Conservation (phyloP, 35 echinoderm and acorn worm genomes). For the Eucidaris tribuloides region DNA sequence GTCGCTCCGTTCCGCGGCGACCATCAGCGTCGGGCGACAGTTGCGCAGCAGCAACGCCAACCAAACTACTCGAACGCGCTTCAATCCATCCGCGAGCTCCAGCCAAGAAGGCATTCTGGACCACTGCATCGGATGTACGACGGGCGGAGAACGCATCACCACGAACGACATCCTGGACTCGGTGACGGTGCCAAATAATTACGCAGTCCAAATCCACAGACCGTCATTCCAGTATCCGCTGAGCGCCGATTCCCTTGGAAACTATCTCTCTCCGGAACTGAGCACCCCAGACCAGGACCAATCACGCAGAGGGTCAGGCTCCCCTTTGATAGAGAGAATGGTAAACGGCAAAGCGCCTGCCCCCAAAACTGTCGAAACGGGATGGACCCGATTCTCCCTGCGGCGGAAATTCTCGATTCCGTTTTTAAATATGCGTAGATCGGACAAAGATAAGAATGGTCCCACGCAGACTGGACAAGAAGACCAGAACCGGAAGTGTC, state of each 20-base stretch:
- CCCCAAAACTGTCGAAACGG: not conserved
- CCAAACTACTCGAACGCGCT: not conserved
- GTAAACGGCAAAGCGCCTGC: not conserved
- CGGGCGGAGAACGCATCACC: not conserved
- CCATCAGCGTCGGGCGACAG: conserved; percentile 44
- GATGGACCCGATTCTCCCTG: conserved; percentile 6
- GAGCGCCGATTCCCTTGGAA: not conserved
- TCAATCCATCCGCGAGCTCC: not conserved
- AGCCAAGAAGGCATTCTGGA: conserved; percentile 11
- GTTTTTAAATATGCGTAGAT: not conserved
- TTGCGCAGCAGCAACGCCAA: conserved; percentile 28
- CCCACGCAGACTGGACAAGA: not conserved
- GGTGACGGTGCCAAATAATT: not conserved
- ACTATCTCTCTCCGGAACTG: conserved; percentile 1
- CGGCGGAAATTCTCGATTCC: not conserved
- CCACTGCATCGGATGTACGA: not conserved
- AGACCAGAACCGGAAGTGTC: not conserved
- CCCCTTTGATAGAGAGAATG: not conserved
- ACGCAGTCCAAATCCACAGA: not conserved
- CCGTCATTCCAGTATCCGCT: conserved; percentile 17
- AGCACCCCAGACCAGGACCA: conserved; percentile 8
- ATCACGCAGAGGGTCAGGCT: not conserved
- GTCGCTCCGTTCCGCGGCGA: conserved; percentile 42
- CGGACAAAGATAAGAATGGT: not conserved
- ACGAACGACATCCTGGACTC: conserved; percentile 18